These are phyloP conservation scores for Sorex araneus DNA, from an alignment of 2,113 vertebrate genomes.

Conservation along the genomic window DNA sequence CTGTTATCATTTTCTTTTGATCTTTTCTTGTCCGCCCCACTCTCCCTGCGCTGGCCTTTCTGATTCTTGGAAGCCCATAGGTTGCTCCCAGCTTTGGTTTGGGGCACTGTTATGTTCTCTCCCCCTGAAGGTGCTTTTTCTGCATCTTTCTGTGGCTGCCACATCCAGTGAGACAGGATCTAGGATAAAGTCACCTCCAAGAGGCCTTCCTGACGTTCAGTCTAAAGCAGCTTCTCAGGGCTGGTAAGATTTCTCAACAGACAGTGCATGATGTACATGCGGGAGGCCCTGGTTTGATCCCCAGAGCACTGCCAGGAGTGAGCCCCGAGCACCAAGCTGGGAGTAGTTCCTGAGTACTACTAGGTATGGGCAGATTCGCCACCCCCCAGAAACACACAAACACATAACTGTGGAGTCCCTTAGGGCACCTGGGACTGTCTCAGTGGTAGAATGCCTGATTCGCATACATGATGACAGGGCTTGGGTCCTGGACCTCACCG, in stretches of 20 bases:
- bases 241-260: not conserved
- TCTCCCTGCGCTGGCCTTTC: not conserved
- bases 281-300: not conserved
- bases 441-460: no score
- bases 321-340: no score
- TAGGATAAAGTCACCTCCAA: not conserved
- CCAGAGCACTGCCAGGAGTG: no score
- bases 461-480: no score
- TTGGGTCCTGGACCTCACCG: no score
- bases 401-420: no score
- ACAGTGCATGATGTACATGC: not conserved
- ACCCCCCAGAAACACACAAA: no score
- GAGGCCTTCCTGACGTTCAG: not conserved
- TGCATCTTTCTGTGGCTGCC: not conserved
- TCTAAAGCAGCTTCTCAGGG: not conserved
- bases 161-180: not conserved
- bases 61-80: not conserved
- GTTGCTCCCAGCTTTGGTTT: not conserved
- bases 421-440: no score
- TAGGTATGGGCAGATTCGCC: no score
- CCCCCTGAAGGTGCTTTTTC: not conserved
- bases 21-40: not conserved
- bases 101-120: not conserved
- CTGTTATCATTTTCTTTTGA: not conserved
- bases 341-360: no score